Evolutionary conservation across 2,113 vertebrate genomes (phyloP).

Genomic region (Hassar affinis): DNA sequence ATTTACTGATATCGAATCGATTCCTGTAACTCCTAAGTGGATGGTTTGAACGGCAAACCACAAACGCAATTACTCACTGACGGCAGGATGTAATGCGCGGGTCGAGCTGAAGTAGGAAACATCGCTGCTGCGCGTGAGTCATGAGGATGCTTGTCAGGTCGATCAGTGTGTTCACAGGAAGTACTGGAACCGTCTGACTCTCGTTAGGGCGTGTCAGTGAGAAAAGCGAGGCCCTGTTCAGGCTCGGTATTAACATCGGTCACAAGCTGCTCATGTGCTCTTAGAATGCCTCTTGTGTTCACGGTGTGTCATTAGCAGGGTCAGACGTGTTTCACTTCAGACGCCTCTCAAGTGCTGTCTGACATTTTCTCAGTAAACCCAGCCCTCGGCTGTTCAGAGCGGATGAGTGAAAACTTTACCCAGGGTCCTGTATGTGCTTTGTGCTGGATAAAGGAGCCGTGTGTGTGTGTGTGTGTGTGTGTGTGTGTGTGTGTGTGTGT

Average conservation of each 20-base stretch:
- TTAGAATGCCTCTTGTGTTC: neutral
- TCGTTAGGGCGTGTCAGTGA: conserved; percentile 5
- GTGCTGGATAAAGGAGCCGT: too few species aligned
- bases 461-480: too few species aligned
- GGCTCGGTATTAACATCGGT: neutral
- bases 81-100: conserved; percentile 14
- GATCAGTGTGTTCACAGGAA: conserved; percentile 3
- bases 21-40: conserved; percentile 7
- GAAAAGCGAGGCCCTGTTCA: neutral
- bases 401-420: too few species aligned
- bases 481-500: too few species aligned
- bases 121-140: conserved; percentile 13
- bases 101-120: neutral
- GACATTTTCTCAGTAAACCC: too few species aligned
- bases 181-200: neutral
- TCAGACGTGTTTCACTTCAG: neutral
- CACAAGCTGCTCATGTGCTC: neutral
- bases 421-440: too few species aligned
- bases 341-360: too few species aligned
- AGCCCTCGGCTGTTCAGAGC: too few species aligned
- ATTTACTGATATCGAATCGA: neutral
- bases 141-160: conserved; percentile 27
- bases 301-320: too few species aligned
- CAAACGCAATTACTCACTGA: neutral
- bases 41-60: conserved; percentile 6